phyloP scores from a whole-genome alignment of 2,113 vertebrate genomes.

The Alethe castanea region DNA sequence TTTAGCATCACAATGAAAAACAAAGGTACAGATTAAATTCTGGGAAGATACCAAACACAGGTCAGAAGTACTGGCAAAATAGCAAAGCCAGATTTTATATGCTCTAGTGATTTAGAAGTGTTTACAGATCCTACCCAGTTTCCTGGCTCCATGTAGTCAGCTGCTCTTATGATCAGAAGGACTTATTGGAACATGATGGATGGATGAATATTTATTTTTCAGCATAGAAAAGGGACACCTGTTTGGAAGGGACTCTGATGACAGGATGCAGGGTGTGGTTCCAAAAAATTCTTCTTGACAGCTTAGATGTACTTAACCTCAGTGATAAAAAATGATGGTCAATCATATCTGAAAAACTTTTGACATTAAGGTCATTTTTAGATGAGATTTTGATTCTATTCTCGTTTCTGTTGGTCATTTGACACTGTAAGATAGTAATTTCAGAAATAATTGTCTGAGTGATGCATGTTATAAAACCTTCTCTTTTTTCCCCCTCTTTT shows the following conservation, averaged over 20 bases:
- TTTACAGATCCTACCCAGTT: neutral
- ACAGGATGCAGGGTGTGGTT: neutral
- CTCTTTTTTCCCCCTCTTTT: rapidly evolving
- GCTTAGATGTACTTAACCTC: neutral
- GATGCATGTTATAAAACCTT: neutral
- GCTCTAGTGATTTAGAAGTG: neutral
- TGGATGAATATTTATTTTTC: neutral
- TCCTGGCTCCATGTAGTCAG: neutral
- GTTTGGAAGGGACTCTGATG: neutral
- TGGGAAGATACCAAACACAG: neutral
- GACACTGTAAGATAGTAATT: neutral
- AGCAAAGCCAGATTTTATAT: neutral
- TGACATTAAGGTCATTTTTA: neutral
- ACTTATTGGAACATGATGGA: neutral
- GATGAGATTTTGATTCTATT: neutral
- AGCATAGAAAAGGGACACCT: neutral
- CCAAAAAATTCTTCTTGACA: neutral
- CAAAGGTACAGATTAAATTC: neutral
- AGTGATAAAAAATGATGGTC: neutral
- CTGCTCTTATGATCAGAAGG: neutral
- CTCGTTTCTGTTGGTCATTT: neutral
- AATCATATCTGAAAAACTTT: neutral
- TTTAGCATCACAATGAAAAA: neutral
- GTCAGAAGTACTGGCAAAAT: neutral
- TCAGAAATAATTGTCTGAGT: neutral